Percentiles rank a stretch among this genome's conserved stretches.
These are phyloP conservation scores for Triops cancriformis DNA, from an alignment of 1,140 invertebrate species.

Conservation along the genomic window DNA sequence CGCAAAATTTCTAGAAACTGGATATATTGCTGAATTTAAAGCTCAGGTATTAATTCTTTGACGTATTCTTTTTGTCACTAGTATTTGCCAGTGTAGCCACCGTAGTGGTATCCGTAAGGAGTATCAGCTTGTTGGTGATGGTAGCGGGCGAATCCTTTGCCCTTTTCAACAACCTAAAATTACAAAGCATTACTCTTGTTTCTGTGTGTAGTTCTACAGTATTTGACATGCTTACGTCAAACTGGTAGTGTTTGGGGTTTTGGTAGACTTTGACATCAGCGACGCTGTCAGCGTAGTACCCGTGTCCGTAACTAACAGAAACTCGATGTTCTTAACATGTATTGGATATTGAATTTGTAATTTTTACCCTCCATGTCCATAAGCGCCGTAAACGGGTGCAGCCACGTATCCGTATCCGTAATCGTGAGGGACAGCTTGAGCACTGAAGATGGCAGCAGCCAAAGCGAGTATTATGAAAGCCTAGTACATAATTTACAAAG, in stretches of 20 bases:
- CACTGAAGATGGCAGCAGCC: background rate
- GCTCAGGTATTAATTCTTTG: background rate
- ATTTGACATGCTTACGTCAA: background rate
- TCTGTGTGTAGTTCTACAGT: background rate
- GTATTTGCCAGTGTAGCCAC: background rate
- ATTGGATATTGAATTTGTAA: background rate
- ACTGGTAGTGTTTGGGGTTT: background rate
- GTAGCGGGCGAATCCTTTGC: background rate
- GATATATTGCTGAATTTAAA: background rate
- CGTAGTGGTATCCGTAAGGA: background rate
- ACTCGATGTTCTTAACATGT: background rate
- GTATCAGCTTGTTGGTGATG: slow-evolving; percentile 5
- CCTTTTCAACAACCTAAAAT: background rate
- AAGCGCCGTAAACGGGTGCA: background rate
- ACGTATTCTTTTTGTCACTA: background rate
- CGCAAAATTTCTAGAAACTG: background rate
- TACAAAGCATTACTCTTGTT: background rate
- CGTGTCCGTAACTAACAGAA: background rate
- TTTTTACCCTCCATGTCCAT: background rate
- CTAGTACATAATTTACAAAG: background rate
- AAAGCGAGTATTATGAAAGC: background rate
- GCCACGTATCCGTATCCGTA: background rate
- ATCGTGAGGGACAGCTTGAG: background rate
- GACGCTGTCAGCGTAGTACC: slow-evolving; percentile 1
- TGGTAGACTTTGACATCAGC: background rate